Base-by-base conservation (phyloP, 2,113 vertebrate species). In the Crotalus viridis region DNA sequence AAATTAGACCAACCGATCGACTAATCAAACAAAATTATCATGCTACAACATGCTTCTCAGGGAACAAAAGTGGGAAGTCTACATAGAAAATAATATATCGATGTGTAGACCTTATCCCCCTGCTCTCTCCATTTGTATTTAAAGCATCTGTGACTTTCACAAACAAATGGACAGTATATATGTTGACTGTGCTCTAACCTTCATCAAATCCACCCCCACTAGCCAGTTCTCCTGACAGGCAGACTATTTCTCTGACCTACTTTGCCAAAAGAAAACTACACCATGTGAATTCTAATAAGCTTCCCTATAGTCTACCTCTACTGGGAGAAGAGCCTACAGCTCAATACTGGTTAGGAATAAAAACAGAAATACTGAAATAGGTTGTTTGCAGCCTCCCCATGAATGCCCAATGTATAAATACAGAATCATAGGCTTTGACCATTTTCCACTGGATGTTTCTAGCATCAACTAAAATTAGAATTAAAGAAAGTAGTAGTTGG, bases 251-350 rank as follows among this genome's bases (percentile, higher is more conserved):
- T 55, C 85, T 0, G 52, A 95, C 94, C 94, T 95, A 94, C 93
- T 94, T 95, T 96, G 89, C 46, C 92, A 87, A n/a, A 59, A 92
- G 89, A 93, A 93, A 90, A 85, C 94, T 92, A 92, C 87, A 91
- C 92, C 74, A 88, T 43, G 52, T 94, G 95, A 96, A 96, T 96
- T 13, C 48, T 92, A 96, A 93, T 94, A 89, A 95, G 92, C n/a
- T 95, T 87, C 87, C 56, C 59, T 39, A 33, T 33, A 52, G 15
- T 59, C 39, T 69, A 24, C n/a, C 10, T 54, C 69, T 48, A 24
- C 9, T 12, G n/a, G 46, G 57, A 94, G 48, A n/a, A 69, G 81
- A 24, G 22, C 61, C 89, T 48, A 22, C n/a, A 46, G 55, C 19
- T 91, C 10, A 54, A 21, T 46, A 17, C 43, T 48, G 15, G 19